Base-by-base conservation (phyloP, 2,113 vertebrate genomes). In the Platysteira castanea region DNA sequence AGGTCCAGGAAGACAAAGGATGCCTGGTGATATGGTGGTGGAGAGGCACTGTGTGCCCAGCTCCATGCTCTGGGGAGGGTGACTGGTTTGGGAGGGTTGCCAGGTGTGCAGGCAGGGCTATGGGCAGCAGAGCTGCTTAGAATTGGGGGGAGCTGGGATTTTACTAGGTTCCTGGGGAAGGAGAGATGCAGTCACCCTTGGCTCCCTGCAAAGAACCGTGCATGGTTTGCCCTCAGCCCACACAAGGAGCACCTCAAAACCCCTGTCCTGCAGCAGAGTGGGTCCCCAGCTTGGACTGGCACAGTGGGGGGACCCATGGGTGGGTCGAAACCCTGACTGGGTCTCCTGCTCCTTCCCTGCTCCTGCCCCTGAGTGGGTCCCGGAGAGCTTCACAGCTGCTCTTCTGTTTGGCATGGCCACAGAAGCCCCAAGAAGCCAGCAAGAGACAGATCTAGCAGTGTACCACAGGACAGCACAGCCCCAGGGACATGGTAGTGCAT, bases 91-190 rank as follows among this genome's bases (percentile, higher is more conserved):
- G 27, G 15, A 50, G 63, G 28, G 10, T 50, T 35, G 23, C 26
- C 8, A 49, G 44, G 8, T 15, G 18, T 0, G 0, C 0, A 0
- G 20, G 33, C 59, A 46, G 68, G 3, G 3, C 22, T 26, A 7
- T 0, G 0, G 56, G 42, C 61, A 70, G 42, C 42, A 59, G 50
- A 69, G 35, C 27, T 42, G 26, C 56, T 20, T 19, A 56, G 30
- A 23, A 6, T 1, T 3, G 2, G 39, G 42, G 28, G 31, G 30
- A 78, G 24, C 26, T 21, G 39, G 14, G 35, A 33, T 37, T 19
- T 69, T 70, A 10, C 20, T 33, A 5, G 8, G 26, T 54, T n/a
- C 24, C 16, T 49, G 46, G 26, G 41, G 54, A 77, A 81, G 65
- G 56, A 76, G 7, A 13, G n/a, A 41, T 63, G 28, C 20, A 11